A percentile compares a stretch with the other conserved stretches of the same genome.
Evolutionary conservation across 2,113 vertebrate genomes (phyloP).

Genomic region (Anolis carolinensis): DNA sequence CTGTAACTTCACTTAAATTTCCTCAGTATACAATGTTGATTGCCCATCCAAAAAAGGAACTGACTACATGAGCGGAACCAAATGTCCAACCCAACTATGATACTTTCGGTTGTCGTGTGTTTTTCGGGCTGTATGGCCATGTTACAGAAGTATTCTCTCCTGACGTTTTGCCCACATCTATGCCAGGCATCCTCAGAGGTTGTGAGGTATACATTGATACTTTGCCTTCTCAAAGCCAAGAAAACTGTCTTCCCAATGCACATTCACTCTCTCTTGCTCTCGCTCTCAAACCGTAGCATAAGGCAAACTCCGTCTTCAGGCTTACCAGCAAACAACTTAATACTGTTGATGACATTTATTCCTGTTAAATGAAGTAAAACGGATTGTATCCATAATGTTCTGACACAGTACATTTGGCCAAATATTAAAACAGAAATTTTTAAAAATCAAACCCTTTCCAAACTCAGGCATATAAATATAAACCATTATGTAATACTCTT

Average conservation of each 20-base stretch:
- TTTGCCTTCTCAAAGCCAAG: not conserved
- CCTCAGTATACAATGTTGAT: not conserved
- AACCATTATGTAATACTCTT: conserved; percentile 11
- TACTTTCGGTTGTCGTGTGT: too few relatives aligned
- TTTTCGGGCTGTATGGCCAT: too few relatives aligned
- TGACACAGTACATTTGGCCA: conserved; percentile 6
- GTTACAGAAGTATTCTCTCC: too few relatives aligned
- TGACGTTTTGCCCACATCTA: too few relatives aligned
- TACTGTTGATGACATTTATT: conserved; percentile 45
- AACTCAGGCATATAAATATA: not conserved
- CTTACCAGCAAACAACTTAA: conserved; percentile 18
- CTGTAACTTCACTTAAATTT: not conserved
- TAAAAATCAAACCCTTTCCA: conserved; percentile 10
- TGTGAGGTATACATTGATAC: too few relatives aligned
- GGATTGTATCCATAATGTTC: not conserved
- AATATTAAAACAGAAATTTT: conserved; percentile 32
- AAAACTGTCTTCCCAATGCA: conserved; percentile 36
- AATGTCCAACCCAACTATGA: not conserved
- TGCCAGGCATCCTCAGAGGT: too few relatives aligned
- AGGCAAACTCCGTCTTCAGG: not conserved
- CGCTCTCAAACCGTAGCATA: not conserved
- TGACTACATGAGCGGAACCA: not conserved
- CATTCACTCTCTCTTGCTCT: not conserved
- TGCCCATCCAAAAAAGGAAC: not conserved
- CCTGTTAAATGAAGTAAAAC: not conserved